These are phyloP conservation scores for Chrysomela aeneicollis DNA, from an alignment of 2,888 invertebrate species.

Conservation along the genomic window DNA sequence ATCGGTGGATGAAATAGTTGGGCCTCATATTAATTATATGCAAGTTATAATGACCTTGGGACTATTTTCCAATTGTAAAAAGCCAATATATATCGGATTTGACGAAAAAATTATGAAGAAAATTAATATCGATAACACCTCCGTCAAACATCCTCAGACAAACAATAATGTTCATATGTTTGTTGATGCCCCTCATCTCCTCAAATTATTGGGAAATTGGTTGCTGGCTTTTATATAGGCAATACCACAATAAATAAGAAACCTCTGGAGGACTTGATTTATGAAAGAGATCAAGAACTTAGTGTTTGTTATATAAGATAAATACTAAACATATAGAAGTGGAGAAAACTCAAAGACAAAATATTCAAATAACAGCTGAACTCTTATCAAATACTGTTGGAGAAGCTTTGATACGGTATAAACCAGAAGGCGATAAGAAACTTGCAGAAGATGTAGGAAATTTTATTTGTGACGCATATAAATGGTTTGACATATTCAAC, in stretches of 20 bases:
- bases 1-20: constrained; percentile 42
- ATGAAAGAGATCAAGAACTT: constrained; percentile 26
- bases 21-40: constrained; percentile 12
- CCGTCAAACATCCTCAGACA: constrained; percentile 29
- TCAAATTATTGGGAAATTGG: constrained; percentile 38
- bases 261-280: constrained; percentile 26
- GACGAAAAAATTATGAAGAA: constrained; percentile 41
- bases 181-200: constrained; percentile 39
- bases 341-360: constrained; percentile 38
- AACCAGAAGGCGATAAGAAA: constrained; percentile 22
- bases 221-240: constrained; percentile 39
- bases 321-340: constrained; percentile 35
- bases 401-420: constrained; percentile 37
- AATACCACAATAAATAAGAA: constrained; percentile 36
- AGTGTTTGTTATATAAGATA: constrained; percentile 32
- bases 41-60: constrained; percentile 24
- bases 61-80: constrained; percentile 42
- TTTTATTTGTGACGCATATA: constrained; percentile 31
- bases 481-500: constrained; percentile 47
- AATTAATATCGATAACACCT: constrained; percentile 11
- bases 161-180: constrained; percentile 34
- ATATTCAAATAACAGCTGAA: constrained; percentile 43
- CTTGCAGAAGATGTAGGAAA: constrained; percentile 25
- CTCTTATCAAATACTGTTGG: constrained; percentile 45
- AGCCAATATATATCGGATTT: constrained; percentile 46